Evolutionary conservation across 2,888 invertebrate species (phyloP).

Genomic region (Cataglyphis altisquamis): DNA sequence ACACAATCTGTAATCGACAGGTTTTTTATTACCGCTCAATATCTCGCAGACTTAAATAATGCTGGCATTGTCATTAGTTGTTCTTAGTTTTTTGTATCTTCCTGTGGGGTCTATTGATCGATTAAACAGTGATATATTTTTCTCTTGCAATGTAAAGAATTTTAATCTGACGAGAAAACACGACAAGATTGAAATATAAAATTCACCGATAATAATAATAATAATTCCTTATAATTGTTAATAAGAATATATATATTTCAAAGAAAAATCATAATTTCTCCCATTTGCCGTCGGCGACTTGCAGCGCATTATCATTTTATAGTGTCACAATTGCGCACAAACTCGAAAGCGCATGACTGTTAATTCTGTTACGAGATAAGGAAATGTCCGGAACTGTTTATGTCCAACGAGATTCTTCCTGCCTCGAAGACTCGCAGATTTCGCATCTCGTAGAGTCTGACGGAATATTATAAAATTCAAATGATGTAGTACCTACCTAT

Average conservation of each 20-base stretch:
- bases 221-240: background rate
- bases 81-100: background rate
- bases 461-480: slow-evolving; percentile 41
- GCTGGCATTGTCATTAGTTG: background rate
- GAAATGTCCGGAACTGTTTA: slow-evolving; percentile 31
- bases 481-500: slow-evolving; percentile 43
- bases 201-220: slow-evolving; percentile 9
- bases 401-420: slow-evolving; percentile 1
- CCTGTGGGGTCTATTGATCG: background rate
- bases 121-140: background rate
- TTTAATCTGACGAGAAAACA: background rate
- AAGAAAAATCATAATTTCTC: slow-evolving; percentile 32
- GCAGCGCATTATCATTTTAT: slow-evolving; percentile 19
- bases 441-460: slow-evolving; percentile 7
- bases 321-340: slow-evolving; percentile 2
- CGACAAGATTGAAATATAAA: background rate
- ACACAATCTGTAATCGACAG: background rate
- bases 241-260: background rate
- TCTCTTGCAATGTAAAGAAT: background rate
- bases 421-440: background rate
- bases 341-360: slow-evolving; percentile 33
- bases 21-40: slow-evolving; percentile 7
- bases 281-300: background rate
- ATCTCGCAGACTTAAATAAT: slow-evolving; percentile 23
- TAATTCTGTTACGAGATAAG: slow-evolving; percentile 51